Evolutionary conservation across 2,113 vertebrate species (phyloP).

Genomic region (Zootoca vivipara): DNA sequence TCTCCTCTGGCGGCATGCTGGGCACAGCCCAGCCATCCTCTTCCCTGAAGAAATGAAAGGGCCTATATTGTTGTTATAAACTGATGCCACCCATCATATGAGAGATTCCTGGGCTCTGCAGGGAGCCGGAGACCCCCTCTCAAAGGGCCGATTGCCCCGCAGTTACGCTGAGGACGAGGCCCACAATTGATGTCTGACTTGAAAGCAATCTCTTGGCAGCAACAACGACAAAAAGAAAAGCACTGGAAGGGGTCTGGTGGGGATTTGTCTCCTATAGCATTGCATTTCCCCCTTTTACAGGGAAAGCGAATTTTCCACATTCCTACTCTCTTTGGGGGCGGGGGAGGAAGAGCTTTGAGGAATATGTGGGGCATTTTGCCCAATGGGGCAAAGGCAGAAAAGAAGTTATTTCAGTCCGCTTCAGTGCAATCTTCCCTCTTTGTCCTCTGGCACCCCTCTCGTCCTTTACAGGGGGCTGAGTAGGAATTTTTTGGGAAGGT

Average conservation of each 20-base stretch:
- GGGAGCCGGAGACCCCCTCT: background rate
- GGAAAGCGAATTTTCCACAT: no score
- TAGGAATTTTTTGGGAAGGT: no score
- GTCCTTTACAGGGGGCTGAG: no score
- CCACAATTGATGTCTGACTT: background rate
- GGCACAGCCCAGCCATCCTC: background rate
- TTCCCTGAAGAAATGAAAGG: background rate
- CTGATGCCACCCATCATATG: background rate
- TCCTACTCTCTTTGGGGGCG: no score
- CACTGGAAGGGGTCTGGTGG: background rate
- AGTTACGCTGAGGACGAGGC: accelerated
- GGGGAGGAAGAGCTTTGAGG: no score
- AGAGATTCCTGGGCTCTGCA: background rate
- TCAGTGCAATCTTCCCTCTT: no score
- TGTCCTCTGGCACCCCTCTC: no score
- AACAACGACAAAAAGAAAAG: background rate
- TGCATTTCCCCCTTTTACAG: no score
- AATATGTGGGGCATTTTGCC: no score
- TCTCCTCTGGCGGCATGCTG: background rate
- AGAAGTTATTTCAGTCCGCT: no score
- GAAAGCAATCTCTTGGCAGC: background rate
- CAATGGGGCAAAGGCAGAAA: no score
- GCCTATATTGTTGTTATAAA: background rate
- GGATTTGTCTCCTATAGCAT: no score
- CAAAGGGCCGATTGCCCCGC: background rate